Conservation (phyloP, 2,888 invertebrate genomes). For the Limnephilus lunatus region DNA sequence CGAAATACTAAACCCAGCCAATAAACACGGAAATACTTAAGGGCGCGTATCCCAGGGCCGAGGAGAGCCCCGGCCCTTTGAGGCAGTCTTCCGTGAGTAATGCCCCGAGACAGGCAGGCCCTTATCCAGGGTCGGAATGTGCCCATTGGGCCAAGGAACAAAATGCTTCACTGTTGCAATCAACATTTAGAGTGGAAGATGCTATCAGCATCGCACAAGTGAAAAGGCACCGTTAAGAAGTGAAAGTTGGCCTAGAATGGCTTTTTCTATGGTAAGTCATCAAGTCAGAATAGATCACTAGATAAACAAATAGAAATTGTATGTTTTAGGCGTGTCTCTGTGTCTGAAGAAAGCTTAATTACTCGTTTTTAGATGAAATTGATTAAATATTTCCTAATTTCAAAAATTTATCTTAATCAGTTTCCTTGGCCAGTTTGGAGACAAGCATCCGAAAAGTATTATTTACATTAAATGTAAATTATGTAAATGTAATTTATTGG, state of each 20-base stretch:
- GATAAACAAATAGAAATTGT: neutral
- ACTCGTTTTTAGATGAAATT: too few relatives aligned
- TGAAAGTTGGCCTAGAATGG: neutral
- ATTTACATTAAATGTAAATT: too few relatives aligned
- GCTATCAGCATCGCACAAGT: neutral
- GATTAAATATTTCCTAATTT: too few relatives aligned
- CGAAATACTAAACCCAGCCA: neutral
- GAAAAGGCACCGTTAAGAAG: neutral
- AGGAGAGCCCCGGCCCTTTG: neutral
- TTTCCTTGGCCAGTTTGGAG: too few relatives aligned
- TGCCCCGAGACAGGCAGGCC: conserved; percentile 3
- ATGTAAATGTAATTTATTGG: too few relatives aligned
- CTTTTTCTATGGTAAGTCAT: neutral
- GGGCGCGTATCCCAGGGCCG: neutral
- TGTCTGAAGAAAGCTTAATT: too few relatives aligned
- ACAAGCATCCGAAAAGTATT: too few relatives aligned
- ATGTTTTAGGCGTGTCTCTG: too few relatives aligned
- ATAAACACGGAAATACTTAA: neutral
- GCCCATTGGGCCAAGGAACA: neutral
- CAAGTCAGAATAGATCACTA: neutral
- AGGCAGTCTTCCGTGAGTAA: conserved; percentile 7
- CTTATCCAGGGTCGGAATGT: neutral
- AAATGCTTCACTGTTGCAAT: neutral
- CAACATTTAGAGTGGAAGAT: neutral
- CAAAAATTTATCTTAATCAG: too few relatives aligned